phyloP scores from a whole-genome alignment of 2,113 vertebrate genomes.

The Crypturellus undulatus region DNA sequence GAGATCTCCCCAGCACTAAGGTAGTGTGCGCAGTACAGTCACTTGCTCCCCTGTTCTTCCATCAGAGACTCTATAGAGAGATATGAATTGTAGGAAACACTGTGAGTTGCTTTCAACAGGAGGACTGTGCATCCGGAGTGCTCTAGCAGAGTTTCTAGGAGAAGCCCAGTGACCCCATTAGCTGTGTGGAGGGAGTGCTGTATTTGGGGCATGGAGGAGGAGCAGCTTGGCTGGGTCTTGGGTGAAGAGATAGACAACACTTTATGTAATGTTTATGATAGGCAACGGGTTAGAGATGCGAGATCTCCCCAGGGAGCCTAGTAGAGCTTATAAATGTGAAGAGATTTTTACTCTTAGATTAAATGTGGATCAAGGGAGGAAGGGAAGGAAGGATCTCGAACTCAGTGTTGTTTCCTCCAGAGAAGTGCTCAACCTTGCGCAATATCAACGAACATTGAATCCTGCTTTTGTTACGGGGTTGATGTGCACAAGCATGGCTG shows the following conservation, averaged over 20 bases:
- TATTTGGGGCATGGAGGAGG: background rate
- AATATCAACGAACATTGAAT: background rate
- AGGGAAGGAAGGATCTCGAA: background rate
- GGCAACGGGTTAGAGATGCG: conserved; percentile 37
- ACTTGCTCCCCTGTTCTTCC: background rate
- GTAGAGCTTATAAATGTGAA: background rate
- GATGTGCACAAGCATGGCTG: background rate
- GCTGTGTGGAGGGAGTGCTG: fast-evolving
- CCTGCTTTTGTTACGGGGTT: background rate
- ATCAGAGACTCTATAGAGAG: background rate
- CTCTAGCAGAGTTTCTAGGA: too few relatives aligned
- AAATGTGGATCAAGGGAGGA: background rate
- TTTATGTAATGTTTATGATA: conserved; percentile 40
- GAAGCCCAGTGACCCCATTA: background rate
- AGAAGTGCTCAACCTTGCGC: background rate
- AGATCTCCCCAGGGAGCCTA: conserved; percentile 16
- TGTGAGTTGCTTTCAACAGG: background rate
- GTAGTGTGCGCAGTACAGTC: background rate
- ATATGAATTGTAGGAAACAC: background rate
- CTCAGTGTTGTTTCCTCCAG: background rate
- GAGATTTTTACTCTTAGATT: conserved; percentile 6
- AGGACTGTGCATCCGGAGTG: background rate
- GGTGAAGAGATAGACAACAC: background rate
- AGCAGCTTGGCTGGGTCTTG: fast-evolving
- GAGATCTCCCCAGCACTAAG: background rate